These are phyloP conservation scores for Chroicocephalus ridibundus DNA, from an alignment of 2,113 vertebrate genomes.

Conservation along the genomic window DNA sequence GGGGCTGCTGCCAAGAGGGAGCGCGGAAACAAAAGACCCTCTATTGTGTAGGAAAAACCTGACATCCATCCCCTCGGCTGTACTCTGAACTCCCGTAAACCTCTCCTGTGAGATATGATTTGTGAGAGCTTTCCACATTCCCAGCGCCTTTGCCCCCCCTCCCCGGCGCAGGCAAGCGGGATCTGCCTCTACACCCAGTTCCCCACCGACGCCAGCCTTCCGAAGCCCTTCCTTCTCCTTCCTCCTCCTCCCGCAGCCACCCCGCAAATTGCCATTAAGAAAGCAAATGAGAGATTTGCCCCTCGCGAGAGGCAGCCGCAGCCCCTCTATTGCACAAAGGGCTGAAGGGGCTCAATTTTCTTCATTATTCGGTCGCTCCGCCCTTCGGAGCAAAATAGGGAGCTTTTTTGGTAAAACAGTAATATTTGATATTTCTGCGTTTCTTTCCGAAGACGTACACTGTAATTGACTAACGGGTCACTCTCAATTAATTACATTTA, in stretches of 20 bases:
- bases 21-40: conserved; percentile 74
- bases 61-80: conserved; percentile 66
- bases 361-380: background rate
- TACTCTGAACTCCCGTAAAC: conserved; percentile 57
- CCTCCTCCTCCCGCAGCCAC: background rate
- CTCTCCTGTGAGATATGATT: conserved; percentile 57
- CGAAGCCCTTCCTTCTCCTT: background rate
- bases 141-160: background rate
- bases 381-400: background rate
- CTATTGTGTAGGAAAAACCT: conserved; percentile 75
- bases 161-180: background rate
- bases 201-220: background rate
- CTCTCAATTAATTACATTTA: conserved; percentile 48
- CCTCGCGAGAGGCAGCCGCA: background rate
- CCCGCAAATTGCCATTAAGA: background rate
- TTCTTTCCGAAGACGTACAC: background rate
- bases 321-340: background rate
- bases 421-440: conserved; percentile 5
- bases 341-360: background rate
- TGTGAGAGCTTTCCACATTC: conserved; percentile 48
- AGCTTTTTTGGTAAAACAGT: background rate
- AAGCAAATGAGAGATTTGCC: background rate
- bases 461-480: conserved; percentile 13
- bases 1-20: conserved; percentile 76
- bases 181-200: background rate